Conservation (phyloP, 2,888 invertebrate genomes). For the Myopa testacea region DNA sequence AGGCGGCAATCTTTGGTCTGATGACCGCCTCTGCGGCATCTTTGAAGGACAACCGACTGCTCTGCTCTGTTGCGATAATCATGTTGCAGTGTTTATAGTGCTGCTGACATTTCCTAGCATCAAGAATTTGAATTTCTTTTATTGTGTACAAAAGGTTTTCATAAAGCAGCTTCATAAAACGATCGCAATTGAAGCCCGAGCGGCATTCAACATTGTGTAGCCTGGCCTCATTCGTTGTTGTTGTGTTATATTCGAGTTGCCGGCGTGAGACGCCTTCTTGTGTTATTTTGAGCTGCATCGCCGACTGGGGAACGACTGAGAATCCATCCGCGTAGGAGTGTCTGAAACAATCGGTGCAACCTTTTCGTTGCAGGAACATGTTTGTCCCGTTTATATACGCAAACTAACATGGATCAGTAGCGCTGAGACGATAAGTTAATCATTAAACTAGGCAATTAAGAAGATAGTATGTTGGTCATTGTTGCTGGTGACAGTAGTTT, state of each 20-base stretch:
- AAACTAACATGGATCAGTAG: too few species aligned
- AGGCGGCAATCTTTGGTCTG: neutral
- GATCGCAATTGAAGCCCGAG: neutral
- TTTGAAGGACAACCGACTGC: conserved; percentile 5
- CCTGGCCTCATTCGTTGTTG: neutral
- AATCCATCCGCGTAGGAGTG: conserved; percentile 26
- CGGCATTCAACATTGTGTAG: neutral
- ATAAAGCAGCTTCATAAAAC: neutral
- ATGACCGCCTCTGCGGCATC: neutral
- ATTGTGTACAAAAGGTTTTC: neutral
- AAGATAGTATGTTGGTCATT: too few species aligned
- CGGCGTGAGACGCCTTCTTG: neutral
- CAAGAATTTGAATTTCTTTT: neutral
- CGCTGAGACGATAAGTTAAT: too few species aligned
- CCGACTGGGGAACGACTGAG: neutral
- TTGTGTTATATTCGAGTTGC: neutral
- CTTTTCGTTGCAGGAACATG: neutral
- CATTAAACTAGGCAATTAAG: too few species aligned
- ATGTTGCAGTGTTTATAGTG: conserved; percentile 61
- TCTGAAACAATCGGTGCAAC: conserved; percentile 6
- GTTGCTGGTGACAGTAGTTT: too few species aligned
- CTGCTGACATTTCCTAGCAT: conserved; percentile 63
- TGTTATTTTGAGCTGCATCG: neutral
- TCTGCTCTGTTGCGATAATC: conserved; percentile 39
- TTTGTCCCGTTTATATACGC: too few species aligned